Percentiles rank a stretch among this genome's conserved stretches.
These are phyloP conservation scores for Lineus longissimus DNA, from an alignment of 1,140 invertebrate genomes.

Conservation along the genomic window DNA sequence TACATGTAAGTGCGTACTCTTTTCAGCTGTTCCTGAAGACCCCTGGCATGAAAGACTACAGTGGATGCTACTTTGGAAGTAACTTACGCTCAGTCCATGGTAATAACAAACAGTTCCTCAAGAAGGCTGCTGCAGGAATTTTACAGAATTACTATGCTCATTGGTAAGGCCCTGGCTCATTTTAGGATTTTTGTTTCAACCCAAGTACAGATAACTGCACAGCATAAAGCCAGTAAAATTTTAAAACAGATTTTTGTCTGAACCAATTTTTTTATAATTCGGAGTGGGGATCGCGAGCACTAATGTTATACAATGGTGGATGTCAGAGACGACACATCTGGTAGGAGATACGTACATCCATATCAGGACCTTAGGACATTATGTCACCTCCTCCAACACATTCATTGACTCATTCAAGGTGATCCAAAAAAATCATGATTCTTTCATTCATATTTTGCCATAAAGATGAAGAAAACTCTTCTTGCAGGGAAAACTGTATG, in stretches of 20 bases:
- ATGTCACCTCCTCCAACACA: not conserved
- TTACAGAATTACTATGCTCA: slow-evolving; percentile 75
- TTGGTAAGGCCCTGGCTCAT: too few relatives aligned
- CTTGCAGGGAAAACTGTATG: slow-evolving; percentile 72
- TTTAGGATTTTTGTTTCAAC: too few relatives aligned
- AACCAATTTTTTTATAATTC: not conserved
- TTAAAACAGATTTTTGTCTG: not conserved
- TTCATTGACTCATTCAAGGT: not conserved
- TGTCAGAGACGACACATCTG: not conserved
- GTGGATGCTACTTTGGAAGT: slow-evolving; percentile 64
- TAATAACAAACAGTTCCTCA: slow-evolving; percentile 65
- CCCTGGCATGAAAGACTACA: slow-evolving; percentile 30
- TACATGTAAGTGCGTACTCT: slow-evolving; percentile 21
- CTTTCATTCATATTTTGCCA: not conserved
- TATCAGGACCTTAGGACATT: too few relatives aligned
- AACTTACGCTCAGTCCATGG: slow-evolving; percentile 61
- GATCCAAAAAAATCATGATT: not conserved
- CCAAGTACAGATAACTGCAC: not conserved
- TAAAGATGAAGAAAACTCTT: slow-evolving; percentile 3
- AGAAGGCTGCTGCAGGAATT: slow-evolving; percentile 63
- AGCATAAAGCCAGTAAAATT: not conserved
- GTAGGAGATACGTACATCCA: too few relatives aligned
- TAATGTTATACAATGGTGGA: not conserved
- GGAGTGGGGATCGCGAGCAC: not conserved
- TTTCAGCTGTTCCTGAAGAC: slow-evolving; percentile 39